Conservation (phyloP, 2,113 vertebrate species). For the Fulica atra region DNA sequence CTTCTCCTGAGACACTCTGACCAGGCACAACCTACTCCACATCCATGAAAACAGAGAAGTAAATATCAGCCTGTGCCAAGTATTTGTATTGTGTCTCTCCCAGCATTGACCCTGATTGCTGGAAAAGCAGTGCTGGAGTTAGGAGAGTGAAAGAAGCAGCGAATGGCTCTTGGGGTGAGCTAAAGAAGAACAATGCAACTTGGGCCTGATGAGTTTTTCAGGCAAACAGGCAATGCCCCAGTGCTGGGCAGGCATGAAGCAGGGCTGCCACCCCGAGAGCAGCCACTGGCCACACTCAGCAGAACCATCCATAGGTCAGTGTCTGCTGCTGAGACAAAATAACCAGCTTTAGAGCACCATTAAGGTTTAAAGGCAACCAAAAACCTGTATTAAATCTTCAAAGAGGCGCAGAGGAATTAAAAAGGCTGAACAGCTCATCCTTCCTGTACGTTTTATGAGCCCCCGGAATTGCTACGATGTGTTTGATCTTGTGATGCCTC, state of each 20-base stretch:
- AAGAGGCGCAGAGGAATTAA: neutral
- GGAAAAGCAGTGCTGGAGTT: neutral
- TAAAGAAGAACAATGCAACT: neutral
- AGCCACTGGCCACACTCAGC: neutral
- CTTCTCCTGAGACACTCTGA: neutral
- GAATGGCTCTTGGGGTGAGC: neutral
- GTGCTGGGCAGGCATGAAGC: neutral
- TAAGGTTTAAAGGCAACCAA: neutral
- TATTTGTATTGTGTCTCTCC: neutral
- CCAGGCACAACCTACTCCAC: neutral
- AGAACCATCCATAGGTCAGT: neutral
- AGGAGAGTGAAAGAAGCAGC: neutral
- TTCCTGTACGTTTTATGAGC: constrained; percentile 25
- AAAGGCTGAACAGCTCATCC: neutral
- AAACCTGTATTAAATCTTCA: neutral
- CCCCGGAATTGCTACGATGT: neutral
- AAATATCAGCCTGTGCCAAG: neutral
- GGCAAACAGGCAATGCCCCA: neutral
- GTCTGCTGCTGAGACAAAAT: neutral
- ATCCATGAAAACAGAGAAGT: constrained; percentile 10
- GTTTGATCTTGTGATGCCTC: constrained; percentile 20
- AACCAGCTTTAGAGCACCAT: neutral
- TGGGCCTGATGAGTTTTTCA: neutral
- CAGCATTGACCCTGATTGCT: neutral
- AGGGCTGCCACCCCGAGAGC: neutral